Base-by-base conservation (phyloP, 2,113 vertebrate species). In the Cyprinodon brontotheroides region DNA sequence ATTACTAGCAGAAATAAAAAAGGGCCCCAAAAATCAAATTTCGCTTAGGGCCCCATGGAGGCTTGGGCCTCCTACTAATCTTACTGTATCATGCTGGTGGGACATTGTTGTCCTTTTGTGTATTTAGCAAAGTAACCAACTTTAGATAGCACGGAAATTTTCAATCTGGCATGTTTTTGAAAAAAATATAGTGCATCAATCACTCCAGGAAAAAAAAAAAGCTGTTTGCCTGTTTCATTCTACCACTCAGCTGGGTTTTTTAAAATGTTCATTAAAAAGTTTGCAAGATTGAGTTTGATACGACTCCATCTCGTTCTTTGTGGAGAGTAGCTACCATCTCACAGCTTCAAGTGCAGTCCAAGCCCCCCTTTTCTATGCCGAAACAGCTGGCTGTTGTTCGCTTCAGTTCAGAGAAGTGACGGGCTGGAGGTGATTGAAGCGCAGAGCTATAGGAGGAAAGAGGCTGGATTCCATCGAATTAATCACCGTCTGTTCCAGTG, bases 401-500 rank as follows among this genome's bases (percentile, higher is more conserved):
- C 74, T 65, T 70, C 77, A 86, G 79, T 84, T 76, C 79, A 87
- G 82, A 67, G 77, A 81, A 76, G 73, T 65, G 70, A 61, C 41
- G 79, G 75, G 74, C 68, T 63, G 83, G 61, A 74, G 69, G 9
- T 71, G 78, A 86, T 82, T 80, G 82, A 81, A 68, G 84, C 68
- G 72, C 79, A 65, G 61, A 43, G 65, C 61, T 69, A 72, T 70
- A 83, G 79, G 62, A 74, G 69, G 29, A 77, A 50, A 69, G 72
- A 64, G 45, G 62, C 77, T 72, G 81, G 77, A 89, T 81, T 84
- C 73, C 78, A 80, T 75, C 72, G 79, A 88, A 90, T 90, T 88
- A 88, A 90, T 88, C 88, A 86, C 77, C 86, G 86, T 88, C 84
- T 91, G 86, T 81, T 84, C 80, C 57, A 45, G 70, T 68, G 75